Evolutionary conservation across 2,113 vertebrate species (phyloP).

Genomic region (Chaenocephalus aceratus): DNA sequence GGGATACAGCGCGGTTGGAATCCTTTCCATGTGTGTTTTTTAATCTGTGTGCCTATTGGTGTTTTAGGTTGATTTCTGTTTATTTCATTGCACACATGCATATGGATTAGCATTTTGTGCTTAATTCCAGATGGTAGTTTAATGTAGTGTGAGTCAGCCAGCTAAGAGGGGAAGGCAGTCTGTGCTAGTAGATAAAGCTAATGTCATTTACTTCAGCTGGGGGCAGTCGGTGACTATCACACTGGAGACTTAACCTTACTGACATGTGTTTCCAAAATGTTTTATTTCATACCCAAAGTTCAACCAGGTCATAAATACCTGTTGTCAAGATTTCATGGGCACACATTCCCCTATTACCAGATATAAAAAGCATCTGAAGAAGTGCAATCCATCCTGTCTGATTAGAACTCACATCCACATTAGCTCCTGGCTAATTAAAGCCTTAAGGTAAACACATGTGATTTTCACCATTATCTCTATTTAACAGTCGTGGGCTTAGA

Average conservation of each 20-base stretch:
- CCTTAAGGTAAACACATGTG: not conserved
- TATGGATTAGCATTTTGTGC: slow-evolving; percentile 67
- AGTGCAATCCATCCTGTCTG: not conserved
- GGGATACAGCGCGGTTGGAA: not conserved
- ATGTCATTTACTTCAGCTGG: slow-evolving; percentile 58
- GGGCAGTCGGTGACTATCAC: slow-evolving; percentile 53
- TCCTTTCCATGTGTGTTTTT: slow-evolving; percentile 13
- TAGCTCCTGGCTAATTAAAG: not conserved
- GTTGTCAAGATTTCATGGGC: slow-evolving; percentile 13
- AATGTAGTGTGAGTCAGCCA: slow-evolving; percentile 53
- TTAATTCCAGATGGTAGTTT: slow-evolving; percentile 64
- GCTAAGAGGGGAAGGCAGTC: slow-evolving; percentile 50
- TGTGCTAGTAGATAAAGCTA: slow-evolving; percentile 60
- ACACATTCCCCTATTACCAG: slow-evolving; percentile 12
- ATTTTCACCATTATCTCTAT: not conserved
- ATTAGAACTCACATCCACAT: not conserved
- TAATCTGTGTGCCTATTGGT: slow-evolving; percentile 20
- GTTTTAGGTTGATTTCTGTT: slow-evolving; percentile 48
- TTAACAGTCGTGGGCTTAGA: slow-evolving; percentile 1
- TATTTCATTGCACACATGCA: slow-evolving; percentile 56
- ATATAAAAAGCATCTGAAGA: slow-evolving; percentile 32
- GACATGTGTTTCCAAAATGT: slow-evolving; percentile 29
- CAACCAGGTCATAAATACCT: slow-evolving; percentile 35
- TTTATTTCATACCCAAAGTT: slow-evolving; percentile 34
- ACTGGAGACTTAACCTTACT: slow-evolving; percentile 31